Base-by-base conservation (phyloP, 1,140 invertebrate species). In the Centruroides sculpturatus region DNA sequence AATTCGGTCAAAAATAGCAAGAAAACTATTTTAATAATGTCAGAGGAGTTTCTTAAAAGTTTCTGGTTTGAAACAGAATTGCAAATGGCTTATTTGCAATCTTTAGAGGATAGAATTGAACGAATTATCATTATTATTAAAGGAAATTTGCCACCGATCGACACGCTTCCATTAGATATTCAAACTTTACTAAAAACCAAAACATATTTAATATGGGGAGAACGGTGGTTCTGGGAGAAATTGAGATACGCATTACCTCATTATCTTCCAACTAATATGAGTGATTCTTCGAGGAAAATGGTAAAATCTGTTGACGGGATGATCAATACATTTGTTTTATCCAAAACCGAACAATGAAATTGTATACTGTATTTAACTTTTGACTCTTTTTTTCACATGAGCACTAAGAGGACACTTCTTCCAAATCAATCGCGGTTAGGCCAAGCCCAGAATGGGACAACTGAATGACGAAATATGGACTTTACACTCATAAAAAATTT, bases 41-140 rank as follows among this genome's bases (percentile, higher is more conserved):
- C 89, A 50, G 86, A 91, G 71, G 91, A 92, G 73, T 93, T 92
- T 71, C 85, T 93, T 64, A 88, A 89, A 74, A 90, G 87, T 6
- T 88, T 92, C 71, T 95, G 90, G 90, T 87, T 85, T 68, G 80
- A 88, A n/a, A 89, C 87, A 70, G 90, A 94, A 69, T 90, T 93
- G 69, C 79, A 82, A 55, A 78, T 82, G 3, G 89, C 89, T 0
- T 85, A 90, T 71, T 78, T 76, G 35, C 64, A 66, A 46, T 64
- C 68, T 58, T 62, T 71, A 3, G 59, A 66, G 46, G 67, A 69
- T 48, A 61, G 49, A 9, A 55, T 57, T 3, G 56, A 66, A 50
- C 65, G 68, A 35, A 81, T 93, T 64, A 88, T 94, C 65, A 83
- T 93, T 65, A 80, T 94, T 59, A 79, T 92, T 34, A 81, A 89